These are phyloP conservation scores for Daptonema setosum DNA, from an alignment of 2,888 invertebrate species.

Conservation along the genomic window DNA sequence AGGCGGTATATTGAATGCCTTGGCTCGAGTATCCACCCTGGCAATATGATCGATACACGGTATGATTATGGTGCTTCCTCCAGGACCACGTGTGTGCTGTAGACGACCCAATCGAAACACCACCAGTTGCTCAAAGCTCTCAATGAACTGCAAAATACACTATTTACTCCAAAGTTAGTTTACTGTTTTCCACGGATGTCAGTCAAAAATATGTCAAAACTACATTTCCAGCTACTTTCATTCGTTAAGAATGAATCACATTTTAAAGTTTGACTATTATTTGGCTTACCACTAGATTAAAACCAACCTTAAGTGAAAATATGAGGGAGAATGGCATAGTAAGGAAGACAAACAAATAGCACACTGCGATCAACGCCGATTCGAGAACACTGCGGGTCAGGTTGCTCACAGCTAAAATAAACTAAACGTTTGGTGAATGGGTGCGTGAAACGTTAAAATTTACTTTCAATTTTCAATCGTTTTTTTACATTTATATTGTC, in stretches of 20 bases:
- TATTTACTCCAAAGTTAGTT: too few species aligned
- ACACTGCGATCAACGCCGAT: conserved; percentile 10
- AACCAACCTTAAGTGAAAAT: conserved; percentile 18
- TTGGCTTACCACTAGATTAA: neutral
- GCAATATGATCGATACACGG: conserved; percentile 30
- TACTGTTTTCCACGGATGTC: too few species aligned
- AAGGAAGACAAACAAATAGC: conserved; percentile 13
- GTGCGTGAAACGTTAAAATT: too few species aligned
- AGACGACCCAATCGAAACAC: conserved; percentile 23
- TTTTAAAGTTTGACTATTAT: neutral
- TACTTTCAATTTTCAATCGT: neutral
- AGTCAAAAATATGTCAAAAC: too few species aligned
- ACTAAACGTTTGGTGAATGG: too few species aligned
- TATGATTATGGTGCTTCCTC: conserved; percentile 29
- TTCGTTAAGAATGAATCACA: neutral
- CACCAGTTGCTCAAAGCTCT: conserved; percentile 19
- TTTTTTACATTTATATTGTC: neutral
- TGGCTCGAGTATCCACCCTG: conserved; percentile 29
- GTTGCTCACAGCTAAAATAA: too few species aligned
- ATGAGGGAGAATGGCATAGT: conserved; percentile 22
- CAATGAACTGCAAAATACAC: conserved; percentile 17
- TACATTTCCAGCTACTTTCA: too few species aligned
- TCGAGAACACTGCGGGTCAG: conserved; percentile 5
- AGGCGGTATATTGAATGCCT: conserved; percentile 33
- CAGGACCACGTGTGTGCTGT: conserved; percentile 19